phyloP scores from a whole-genome alignment of 2,888 invertebrate species.

The Drosophila diplacantha region DNA sequence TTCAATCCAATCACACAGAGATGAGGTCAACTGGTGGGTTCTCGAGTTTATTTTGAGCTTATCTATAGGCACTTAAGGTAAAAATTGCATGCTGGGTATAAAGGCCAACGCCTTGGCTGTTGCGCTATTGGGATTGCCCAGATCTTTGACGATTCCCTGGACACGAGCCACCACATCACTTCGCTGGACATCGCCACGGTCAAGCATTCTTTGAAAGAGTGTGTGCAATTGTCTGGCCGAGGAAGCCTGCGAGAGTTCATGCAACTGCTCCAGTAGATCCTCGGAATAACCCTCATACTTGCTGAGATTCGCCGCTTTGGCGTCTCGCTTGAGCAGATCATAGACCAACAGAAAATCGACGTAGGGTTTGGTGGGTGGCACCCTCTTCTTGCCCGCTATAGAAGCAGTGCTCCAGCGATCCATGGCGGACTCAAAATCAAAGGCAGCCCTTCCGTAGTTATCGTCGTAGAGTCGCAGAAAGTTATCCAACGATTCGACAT shows the following conservation, averaged over 20 bases:
- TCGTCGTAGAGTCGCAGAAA: slow-evolving; percentile 77
- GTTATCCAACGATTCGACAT: slow-evolving; percentile 76
- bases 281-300: slow-evolving; percentile 77
- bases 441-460: slow-evolving; percentile 73
- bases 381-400: slow-evolving; percentile 77
- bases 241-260: slow-evolving; percentile 72
- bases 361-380: slow-evolving; percentile 77
- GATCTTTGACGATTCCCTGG: slow-evolving; percentile 74
- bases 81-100: slow-evolving; percentile 76
- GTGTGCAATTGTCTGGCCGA: slow-evolving; percentile 75
- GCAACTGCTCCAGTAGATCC: slow-evolving; percentile 70
- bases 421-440: slow-evolving; percentile 69
- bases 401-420: slow-evolving; percentile 74
- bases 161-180: slow-evolving; percentile 75
- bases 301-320: slow-evolving; percentile 75
- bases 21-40: slow-evolving; percentile 21
- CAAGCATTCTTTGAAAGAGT: slow-evolving; percentile 74
- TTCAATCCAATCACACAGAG: slow-evolving; percentile 3
- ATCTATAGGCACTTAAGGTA: slow-evolving; percentile 63
- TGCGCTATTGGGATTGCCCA: slow-evolving; percentile 71
- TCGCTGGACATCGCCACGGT: slow-evolving; percentile 74
- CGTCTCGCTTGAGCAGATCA: slow-evolving; percentile 77
- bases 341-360: slow-evolving; percentile 77
- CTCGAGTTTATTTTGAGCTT: slow-evolving; percentile 21
- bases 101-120: slow-evolving; percentile 71